A percentile compares a stretch with the other conserved stretches of the same genome.
phyloP scores from a whole-genome alignment of 2,113 vertebrate genomes.

The Silurus asotus region DNA sequence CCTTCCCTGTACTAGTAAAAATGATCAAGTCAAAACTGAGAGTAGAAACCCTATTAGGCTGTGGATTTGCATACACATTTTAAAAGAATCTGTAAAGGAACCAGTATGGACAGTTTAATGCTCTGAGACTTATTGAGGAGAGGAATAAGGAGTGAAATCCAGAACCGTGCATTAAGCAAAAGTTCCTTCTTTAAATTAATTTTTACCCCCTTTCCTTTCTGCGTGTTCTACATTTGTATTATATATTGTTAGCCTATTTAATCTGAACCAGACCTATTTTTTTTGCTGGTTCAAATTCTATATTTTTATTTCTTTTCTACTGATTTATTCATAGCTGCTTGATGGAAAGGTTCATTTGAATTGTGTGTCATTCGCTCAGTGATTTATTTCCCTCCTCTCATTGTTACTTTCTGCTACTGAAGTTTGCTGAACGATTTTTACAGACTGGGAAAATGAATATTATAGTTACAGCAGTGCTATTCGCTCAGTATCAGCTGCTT shows the following conservation, averaged over 20 bases:
- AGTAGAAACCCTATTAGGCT: not conserved
- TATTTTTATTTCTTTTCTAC: not conserved
- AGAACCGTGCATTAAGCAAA: not conserved
- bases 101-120: not conserved
- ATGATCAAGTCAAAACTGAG: not conserved
- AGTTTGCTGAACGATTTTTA: not conserved
- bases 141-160: not conserved
- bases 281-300: not conserved
- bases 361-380: not conserved
- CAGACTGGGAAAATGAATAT: not conserved
- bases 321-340: not conserved
- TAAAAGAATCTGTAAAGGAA: not conserved
- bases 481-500: not conserved
- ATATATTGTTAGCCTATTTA: not conserved
- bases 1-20: not conserved
- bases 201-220: not conserved
- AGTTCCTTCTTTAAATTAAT: not conserved
- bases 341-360: not conserved
- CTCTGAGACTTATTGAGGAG: not conserved
- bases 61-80: not conserved
- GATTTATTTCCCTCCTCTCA: not conserved
- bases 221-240: not conserved
- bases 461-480: not conserved
- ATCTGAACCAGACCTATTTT: not conserved
- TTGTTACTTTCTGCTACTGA: not conserved